Conservation (phyloP, 2,797 vertebrate species). For the Mormyrops attenuatus region DNA sequence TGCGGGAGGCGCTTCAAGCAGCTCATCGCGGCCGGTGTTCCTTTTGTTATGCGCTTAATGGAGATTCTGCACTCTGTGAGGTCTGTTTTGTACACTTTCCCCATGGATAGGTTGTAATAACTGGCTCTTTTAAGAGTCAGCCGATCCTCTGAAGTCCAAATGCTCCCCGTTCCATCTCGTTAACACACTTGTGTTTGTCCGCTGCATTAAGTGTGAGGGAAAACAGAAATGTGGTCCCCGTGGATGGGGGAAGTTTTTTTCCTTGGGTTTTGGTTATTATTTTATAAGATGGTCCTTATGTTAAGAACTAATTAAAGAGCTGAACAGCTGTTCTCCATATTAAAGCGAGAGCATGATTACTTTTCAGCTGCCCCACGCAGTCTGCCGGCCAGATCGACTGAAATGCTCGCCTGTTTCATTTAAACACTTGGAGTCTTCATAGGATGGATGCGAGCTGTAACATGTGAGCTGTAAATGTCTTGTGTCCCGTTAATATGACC, state of each 20-base stretch:
- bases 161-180: not conserved
- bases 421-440: not conserved
- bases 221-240: not conserved
- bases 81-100: not conserved
- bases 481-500: not conserved
- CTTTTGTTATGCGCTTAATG: not conserved
- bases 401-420: not conserved
- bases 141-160: not conserved
- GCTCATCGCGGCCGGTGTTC: not conserved
- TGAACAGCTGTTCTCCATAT: not conserved
- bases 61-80: not conserved
- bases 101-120: not conserved
- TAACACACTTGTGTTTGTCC: conserved; percentile 13
- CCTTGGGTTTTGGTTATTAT: not conserved
- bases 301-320: conserved; percentile 3
- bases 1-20: not conserved
- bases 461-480: not conserved
- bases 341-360: not conserved
- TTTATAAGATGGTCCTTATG: not conserved
- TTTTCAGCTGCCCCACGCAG: not conserved
- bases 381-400: not conserved
- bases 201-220: not conserved
- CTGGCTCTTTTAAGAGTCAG: not conserved
- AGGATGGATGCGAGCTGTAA: not conserved
- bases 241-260: not conserved